Percentiles rank a stretch among this genome's conserved stretches.
These are phyloP conservation scores for Empidonax alnorum DNA, from an alignment of 2,113 vertebrate species.

Conservation along the genomic window DNA sequence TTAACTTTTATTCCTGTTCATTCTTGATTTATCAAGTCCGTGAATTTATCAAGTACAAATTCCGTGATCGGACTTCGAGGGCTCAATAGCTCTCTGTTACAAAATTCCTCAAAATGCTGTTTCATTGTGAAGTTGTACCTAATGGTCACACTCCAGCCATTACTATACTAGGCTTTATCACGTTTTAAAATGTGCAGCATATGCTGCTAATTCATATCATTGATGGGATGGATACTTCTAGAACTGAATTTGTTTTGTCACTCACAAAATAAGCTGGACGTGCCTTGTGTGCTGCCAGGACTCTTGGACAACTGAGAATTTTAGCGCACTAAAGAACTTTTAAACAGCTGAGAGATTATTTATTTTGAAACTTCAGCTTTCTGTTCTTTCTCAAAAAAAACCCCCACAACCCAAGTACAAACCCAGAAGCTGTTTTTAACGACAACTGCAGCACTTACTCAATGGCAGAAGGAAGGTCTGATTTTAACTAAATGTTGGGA, in stretches of 20 bases:
- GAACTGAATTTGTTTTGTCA: not conserved
- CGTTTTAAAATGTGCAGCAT: not conserved
- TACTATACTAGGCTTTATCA: not conserved
- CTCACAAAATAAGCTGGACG: not conserved
- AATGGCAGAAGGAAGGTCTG: not conserved
- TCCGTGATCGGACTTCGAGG: fast-evolving
- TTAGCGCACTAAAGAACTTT: not conserved
- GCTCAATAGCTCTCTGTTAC: not conserved
- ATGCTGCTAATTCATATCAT: not conserved
- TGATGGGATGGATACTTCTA: not conserved
- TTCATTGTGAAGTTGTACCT: not conserved
- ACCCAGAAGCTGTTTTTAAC: not conserved
- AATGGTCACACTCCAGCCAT: not conserved
- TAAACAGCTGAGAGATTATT: not conserved
- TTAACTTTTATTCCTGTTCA: not conserved
- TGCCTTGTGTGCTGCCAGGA: not conserved
- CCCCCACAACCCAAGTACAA: not conserved
- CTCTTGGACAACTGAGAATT: not conserved
- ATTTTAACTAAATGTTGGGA: not conserved
- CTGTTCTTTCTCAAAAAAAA: not conserved
- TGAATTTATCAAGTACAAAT: too few relatives aligned
- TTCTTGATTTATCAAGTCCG: not conserved
- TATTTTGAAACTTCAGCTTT: not conserved
- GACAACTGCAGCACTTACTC: not conserved
- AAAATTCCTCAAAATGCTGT: not conserved